A percentile compares a stretch with the other conserved stretches of the same genome.
These are phyloP conservation scores for Parazoanthus swiftii DNA, from an alignment of 92 coral and sea anemone genomes.

Conservation along the genomic window DNA sequence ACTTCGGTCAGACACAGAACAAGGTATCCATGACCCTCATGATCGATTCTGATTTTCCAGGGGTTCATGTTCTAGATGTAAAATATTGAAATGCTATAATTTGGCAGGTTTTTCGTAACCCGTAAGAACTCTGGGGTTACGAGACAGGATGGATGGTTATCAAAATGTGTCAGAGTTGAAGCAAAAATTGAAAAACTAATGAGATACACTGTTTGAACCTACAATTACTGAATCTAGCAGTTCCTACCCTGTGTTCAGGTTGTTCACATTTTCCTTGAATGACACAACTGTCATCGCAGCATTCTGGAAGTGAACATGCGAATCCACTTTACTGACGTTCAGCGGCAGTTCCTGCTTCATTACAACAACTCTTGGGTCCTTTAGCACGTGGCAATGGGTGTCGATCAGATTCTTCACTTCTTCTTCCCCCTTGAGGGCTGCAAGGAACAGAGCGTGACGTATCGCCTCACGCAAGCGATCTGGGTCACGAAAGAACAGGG, in stretches of 20 bases:
- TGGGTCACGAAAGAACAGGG: constrained; percentile 70
- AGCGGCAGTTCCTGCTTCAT: constrained; percentile 64
- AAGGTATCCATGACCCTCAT: no score
- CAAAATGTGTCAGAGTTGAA: no score
- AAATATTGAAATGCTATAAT: no score
- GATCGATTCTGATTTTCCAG: no score
- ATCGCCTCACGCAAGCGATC: constrained; percentile 47
- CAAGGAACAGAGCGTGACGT: constrained; percentile 47
- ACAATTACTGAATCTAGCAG: not conserved
- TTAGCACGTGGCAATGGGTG: constrained; percentile 61
- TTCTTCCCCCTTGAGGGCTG: constrained; percentile 56
- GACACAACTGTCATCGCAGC: constrained; percentile 82
- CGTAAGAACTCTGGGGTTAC: no score
- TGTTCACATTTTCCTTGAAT: constrained; percentile 75
- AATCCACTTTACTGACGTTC: constrained; percentile 60
- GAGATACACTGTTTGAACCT: no score
- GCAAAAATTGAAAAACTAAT: no score
- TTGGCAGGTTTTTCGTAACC: no score
- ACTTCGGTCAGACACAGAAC: no score
- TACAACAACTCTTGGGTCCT: constrained; percentile 44
- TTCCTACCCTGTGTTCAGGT: constrained; percentile 69
- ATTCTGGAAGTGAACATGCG: constrained; percentile 64
- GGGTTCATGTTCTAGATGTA: no score
- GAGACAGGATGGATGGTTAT: no score
- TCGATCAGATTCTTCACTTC: constrained; percentile 55